These are phyloP conservation scores for Glyptemys insculpta DNA, from an alignment of 2,797 vertebrate species.

Conservation along the genomic window DNA sequence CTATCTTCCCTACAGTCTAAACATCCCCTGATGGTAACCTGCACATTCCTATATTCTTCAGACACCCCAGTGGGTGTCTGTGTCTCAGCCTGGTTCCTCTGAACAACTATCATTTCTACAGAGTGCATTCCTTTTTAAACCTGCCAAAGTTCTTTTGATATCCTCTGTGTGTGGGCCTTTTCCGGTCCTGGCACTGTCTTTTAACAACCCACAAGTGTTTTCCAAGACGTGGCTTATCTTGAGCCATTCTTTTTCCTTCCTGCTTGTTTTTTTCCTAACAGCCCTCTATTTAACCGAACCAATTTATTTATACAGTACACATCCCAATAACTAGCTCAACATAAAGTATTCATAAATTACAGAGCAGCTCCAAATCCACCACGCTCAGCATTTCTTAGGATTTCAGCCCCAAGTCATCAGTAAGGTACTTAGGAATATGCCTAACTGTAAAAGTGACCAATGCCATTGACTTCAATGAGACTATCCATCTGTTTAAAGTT, in stretches of 20 bases:
- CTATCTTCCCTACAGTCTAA: not conserved
- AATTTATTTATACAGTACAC: fast-evolving
- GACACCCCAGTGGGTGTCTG: not conserved
- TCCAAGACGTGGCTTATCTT: not conserved
- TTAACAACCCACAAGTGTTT: not conserved
- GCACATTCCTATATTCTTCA: not conserved
- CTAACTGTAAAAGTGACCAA: not conserved
- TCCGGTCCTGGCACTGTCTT: not conserved
- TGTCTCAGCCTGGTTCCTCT: not conserved
- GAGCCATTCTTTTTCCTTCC: not conserved
- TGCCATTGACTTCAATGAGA: not conserved
- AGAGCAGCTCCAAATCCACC: not conserved
- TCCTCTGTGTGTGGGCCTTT: not conserved
- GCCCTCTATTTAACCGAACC: not conserved
- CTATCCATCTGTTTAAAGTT: not conserved
- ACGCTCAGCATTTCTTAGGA: not conserved
- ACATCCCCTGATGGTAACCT: not conserved
- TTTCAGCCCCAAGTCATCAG: not conserved
- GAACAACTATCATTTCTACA: not conserved
- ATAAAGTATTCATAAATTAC: not conserved
- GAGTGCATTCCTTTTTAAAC: not conserved
- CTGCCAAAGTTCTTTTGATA: not conserved
- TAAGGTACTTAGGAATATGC: not conserved
- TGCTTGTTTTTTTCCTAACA: not conserved
- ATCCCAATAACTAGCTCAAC: not conserved